Conservation (phyloP, 1,140 invertebrate genomes). For the Neotoxoptera formosana region DNA sequence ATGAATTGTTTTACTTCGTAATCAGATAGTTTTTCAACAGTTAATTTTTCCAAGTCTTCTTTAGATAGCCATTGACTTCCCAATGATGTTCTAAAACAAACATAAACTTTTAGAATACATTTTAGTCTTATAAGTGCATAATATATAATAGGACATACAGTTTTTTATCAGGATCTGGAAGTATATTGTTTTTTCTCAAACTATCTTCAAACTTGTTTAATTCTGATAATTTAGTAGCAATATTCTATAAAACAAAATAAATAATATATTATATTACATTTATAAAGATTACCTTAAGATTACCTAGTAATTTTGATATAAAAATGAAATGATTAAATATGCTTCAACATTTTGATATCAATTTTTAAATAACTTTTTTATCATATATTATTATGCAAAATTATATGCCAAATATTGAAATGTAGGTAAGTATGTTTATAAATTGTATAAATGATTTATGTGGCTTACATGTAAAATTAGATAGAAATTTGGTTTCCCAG, state of each 20-base stretch:
- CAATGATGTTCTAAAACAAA: constrained; percentile 57
- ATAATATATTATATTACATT: constrained; percentile 11
- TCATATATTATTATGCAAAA: not conserved
- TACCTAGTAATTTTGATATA: too few species aligned
- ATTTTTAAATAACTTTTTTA: not conserved
- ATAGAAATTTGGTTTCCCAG: constrained; percentile 83
- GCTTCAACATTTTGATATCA: not conserved
- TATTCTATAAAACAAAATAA: constrained; percentile 66
- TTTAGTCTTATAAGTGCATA: constrained; percentile 72
- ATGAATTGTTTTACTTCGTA: constrained; percentile 66
- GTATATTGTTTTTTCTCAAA: constrained; percentile 70
- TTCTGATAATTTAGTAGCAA: constrained; percentile 71
- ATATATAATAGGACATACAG: constrained; percentile 76
- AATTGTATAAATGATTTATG: constrained; percentile 38
- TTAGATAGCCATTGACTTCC: constrained; percentile 74
- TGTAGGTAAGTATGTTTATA: not conserved
- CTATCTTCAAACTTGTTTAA: constrained; percentile 75
- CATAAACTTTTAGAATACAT: constrained; percentile 44
- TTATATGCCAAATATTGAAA: not conserved
- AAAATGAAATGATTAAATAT: not conserved
- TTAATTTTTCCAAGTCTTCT: constrained; percentile 70
- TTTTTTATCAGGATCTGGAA: constrained; percentile 68
- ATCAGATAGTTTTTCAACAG: constrained; percentile 79
- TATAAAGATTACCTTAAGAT: not conserved
- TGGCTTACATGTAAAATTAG: constrained; percentile 78